These are phyloP conservation scores for Orgyia antiqua DNA, from an alignment of 2,888 invertebrate genomes.

Conservation along the genomic window DNA sequence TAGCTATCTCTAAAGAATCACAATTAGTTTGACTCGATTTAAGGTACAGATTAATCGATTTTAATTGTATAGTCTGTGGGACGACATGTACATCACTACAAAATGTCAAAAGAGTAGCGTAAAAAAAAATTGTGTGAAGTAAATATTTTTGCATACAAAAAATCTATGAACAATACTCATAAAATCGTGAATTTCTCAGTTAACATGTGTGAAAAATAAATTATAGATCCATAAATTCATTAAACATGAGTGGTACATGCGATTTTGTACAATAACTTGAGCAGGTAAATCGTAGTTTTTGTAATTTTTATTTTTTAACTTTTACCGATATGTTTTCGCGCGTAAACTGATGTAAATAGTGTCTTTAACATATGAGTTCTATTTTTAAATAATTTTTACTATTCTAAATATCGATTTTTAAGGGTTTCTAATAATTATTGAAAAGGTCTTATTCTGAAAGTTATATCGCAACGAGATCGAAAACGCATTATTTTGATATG, in stretches of 20 bases:
- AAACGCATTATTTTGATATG: conserved; percentile 11
- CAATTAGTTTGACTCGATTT: no score
- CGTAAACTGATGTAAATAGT: conserved; percentile 30
- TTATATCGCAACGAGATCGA: conserved; percentile 35
- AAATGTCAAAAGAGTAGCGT: conserved; percentile 20
- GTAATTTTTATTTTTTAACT: conserved; percentile 30
- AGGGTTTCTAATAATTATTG: conserved; percentile 41
- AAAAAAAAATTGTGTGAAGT: conserved; percentile 22
- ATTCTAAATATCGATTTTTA: conserved; percentile 25
- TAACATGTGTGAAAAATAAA: conserved; percentile 6
- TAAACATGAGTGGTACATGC: background rate
- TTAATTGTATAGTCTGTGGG: background rate
- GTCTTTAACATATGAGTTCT: conserved; percentile 26
- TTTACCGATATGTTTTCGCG: conserved; percentile 41
- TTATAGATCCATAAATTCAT: conserved; percentile 5
- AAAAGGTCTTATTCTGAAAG: conserved; percentile 49
- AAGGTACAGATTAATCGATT: background rate
- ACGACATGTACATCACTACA: conserved; percentile 12
- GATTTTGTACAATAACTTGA: conserved; percentile 1
- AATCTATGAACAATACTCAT: conserved; percentile 2
- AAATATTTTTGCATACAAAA: conserved; percentile 28
- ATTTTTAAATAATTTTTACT: conserved; percentile 9
- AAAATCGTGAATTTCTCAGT: conserved; percentile 8
- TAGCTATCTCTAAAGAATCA: no score
- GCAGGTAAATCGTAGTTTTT: conserved; percentile 27